Evolutionary conservation across 2,797 vertebrate species (phyloP).

Genomic region (Streptopelia turtur): DNA sequence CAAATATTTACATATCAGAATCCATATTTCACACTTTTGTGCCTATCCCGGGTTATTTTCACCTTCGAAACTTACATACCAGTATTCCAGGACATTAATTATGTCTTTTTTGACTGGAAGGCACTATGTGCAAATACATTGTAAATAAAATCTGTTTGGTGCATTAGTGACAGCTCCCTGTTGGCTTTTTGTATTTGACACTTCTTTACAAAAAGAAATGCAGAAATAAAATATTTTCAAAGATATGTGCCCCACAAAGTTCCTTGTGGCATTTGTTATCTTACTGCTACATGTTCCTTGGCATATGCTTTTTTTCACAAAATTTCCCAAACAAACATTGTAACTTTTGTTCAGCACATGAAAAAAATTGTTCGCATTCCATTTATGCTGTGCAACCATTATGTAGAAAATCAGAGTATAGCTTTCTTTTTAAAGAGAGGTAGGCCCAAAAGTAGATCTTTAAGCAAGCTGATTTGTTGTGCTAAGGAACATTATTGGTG

Average conservation of each 20-base stretch:
- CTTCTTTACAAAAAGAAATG: conserved; percentile 10
- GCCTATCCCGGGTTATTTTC: background rate
- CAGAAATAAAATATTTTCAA: conserved; percentile 50
- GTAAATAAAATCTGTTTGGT: conserved; percentile 17
- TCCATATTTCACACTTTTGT: background rate
- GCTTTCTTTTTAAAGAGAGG: background rate
- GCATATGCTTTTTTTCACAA: background rate
- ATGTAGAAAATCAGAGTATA: background rate
- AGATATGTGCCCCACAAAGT: background rate
- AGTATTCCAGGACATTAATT: background rate
- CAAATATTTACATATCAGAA: background rate
- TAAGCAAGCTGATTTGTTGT: background rate
- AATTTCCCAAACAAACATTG: background rate
- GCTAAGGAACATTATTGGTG: background rate
- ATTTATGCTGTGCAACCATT: background rate
- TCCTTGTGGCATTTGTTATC: conserved; percentile 53
- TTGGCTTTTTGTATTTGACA: background rate
- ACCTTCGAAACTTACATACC: background rate
- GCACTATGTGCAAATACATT: background rate
- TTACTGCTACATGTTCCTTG: conserved; percentile 35
- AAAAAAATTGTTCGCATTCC: conserved; percentile 30
- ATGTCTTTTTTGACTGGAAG: background rate
- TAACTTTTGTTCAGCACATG: conserved; percentile 30
- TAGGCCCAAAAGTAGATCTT: conserved; percentile 11
- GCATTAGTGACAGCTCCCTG: conserved; percentile 2